Evolutionary conservation across 2,888 invertebrate genomes (phyloP).

Genomic region (Perithous albicinctus): DNA sequence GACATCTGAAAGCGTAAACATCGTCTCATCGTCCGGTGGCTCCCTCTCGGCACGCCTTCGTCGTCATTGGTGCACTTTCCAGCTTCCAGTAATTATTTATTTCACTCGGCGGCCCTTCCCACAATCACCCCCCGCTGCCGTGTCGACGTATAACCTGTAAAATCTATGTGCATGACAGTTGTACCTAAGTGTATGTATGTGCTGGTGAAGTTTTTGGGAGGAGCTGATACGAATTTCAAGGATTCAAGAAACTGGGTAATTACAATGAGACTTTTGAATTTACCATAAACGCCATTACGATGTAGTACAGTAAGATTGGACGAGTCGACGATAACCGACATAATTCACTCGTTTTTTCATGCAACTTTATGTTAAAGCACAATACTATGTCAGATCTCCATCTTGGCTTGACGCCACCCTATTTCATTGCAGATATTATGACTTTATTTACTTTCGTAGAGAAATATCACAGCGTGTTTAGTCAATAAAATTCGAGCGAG

Average conservation of each 20-base stretch:
- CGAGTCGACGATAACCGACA: not conserved
- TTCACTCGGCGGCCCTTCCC: too few species aligned
- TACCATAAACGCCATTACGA: not conserved
- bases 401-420: slow-evolving; percentile 41
- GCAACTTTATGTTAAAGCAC: slow-evolving; percentile 3
- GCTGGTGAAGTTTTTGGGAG: slow-evolving; percentile 34
- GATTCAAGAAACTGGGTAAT: slow-evolving; percentile 60
- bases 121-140: too few species aligned
- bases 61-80: too few species aligned
- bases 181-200: slow-evolving; percentile 13
- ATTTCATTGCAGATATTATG: slow-evolving; percentile 12
- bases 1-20: too few species aligned
- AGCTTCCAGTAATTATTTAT: too few species aligned
- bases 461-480: not conserved
- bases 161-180: slow-evolving; percentile 26
- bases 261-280: not conserved
- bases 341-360: not conserved
- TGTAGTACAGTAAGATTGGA: not conserved
- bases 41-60: not conserved
- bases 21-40: not conserved
- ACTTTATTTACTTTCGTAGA: not conserved
- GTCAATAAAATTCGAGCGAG: not conserved
- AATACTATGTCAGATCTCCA: slow-evolving; percentile 28
- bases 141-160: slow-evolving; percentile 42
- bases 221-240: slow-evolving; percentile 36